Conservation (phyloP, 2,888 invertebrate species). For the Parnassius mnemosyne region DNA sequence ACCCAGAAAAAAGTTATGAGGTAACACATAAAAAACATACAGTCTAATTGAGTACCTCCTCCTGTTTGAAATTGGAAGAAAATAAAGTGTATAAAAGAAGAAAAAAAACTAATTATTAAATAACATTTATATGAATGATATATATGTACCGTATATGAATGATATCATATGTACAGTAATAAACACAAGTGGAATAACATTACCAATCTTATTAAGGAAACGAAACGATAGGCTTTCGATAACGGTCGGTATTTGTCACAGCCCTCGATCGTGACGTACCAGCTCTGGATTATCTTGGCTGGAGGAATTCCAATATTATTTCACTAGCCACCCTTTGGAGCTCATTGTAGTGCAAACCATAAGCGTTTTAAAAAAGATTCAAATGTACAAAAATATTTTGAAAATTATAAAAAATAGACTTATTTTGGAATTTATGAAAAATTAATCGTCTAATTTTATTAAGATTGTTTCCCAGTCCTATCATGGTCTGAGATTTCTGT, state of each 20-base stretch:
- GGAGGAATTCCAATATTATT: conserved; percentile 73
- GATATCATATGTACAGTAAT: neutral
- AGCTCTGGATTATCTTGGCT: conserved; percentile 57
- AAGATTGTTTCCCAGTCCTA: no score
- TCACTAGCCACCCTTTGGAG: conserved; percentile 48
- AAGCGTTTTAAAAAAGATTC: conserved; percentile 17
- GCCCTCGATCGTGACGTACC: conserved; percentile 48
- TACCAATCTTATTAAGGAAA: conserved; percentile 17
- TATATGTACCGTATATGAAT: no score
- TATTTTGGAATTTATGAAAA: no score
- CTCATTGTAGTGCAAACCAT: conserved; percentile 33
- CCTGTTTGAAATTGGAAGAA: no score
- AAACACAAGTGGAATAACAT: conserved; percentile 1
- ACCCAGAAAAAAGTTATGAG: no score
- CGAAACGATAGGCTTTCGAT: conserved; percentile 34
- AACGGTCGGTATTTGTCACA: conserved; percentile 52
- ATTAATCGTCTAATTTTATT: no score
- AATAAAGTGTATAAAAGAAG: no score
- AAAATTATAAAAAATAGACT: neutral
- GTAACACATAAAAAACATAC: no score
- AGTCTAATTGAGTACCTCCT: no score
- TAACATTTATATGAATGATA: no score
- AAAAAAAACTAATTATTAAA: no score
- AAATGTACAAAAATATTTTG: neutral
- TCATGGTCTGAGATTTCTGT: no score